These are phyloP conservation scores for Thalassaphorura encarpata DNA, from an alignment of 1,140 invertebrate species.

Conservation along the genomic window DNA sequence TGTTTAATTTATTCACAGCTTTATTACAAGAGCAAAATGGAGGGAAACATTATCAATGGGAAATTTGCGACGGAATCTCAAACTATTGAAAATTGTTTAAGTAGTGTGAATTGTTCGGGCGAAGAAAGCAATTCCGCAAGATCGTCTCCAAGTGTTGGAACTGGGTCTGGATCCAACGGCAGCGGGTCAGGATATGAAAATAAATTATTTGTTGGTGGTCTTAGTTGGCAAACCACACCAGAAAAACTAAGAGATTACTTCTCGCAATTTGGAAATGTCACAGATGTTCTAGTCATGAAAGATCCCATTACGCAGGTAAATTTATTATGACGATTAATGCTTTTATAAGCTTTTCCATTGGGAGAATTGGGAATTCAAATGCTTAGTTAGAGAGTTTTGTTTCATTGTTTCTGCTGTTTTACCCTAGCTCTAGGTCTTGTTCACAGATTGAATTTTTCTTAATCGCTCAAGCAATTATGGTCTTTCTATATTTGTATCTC, in stretches of 20 bases:
- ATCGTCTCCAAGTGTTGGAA: constrained; percentile 35
- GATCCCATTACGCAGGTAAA: constrained; percentile 82
- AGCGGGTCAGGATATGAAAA: constrained; percentile 39
- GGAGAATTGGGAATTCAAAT: too few relatives aligned
- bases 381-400: too few relatives aligned
- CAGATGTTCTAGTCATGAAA: constrained; percentile 89
- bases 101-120: constrained; percentile 23
- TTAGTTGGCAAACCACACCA: constrained; percentile 83
- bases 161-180: constrained; percentile 58
- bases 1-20: background rate
- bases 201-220: constrained; percentile 80
- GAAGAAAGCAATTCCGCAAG: constrained; percentile 42
- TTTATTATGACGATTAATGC: background rate
- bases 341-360: too few relatives aligned
- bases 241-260: constrained; percentile 84
- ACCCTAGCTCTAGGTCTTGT: too few relatives aligned
- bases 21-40: background rate
- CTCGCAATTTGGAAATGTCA: constrained; percentile 78
- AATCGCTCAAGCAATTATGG: too few relatives aligned
- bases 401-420: too few relatives aligned
- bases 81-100: constrained; percentile 30
- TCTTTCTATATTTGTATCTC: too few relatives aligned
- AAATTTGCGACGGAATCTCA: constrained; percentile 21
- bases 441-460: too few relatives aligned
- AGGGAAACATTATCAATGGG: constrained; percentile 19